Evolutionary conservation across 1,140 invertebrate genomes (phyloP).

Genomic region (Frieseomelitta varia): DNA sequence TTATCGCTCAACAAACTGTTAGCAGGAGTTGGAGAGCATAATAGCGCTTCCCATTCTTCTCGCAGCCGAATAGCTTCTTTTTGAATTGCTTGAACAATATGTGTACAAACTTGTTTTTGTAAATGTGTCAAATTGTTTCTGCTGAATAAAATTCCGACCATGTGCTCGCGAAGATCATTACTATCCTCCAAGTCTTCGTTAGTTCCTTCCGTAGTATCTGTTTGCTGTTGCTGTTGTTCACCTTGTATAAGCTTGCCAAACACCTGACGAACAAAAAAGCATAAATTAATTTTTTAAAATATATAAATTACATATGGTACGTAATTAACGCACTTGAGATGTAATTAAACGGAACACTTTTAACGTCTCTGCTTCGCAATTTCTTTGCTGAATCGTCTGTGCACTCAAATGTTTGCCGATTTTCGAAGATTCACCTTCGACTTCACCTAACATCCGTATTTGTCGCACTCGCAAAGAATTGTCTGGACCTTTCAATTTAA

Average conservation of each 20-base stretch:
- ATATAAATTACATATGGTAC: neutral
- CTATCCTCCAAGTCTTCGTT: slow-evolving; percentile 86
- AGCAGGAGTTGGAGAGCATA: slow-evolving; percentile 78
- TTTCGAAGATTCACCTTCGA: slow-evolving; percentile 83
- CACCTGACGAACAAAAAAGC: slow-evolving; percentile 84
- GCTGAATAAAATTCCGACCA: slow-evolving; percentile 98
- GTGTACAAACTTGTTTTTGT: slow-evolving; percentile 93
- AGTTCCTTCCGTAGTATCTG: slow-evolving; percentile 77
- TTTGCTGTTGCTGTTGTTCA: slow-evolving; percentile 77
- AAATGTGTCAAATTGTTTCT: slow-evolving; percentile 96
- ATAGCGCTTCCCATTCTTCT: slow-evolving; percentile 92
- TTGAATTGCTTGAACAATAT: slow-evolving; percentile 96
- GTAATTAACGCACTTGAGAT: slow-evolving; percentile 86
- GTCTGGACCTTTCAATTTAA: slow-evolving; percentile 96
- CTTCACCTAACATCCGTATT: slow-evolving; percentile 85
- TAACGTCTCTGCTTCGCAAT: slow-evolving; percentile 95
- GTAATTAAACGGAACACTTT: slow-evolving; percentile 97
- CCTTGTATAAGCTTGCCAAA: slow-evolving; percentile 94
- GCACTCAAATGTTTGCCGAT: slow-evolving; percentile 82
- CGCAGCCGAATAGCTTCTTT: slow-evolving; percentile 92
- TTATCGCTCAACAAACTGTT: slow-evolving; percentile 78
- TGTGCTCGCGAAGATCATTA: slow-evolving; percentile 96
- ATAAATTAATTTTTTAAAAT: neutral
- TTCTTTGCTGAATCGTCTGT: slow-evolving; percentile 89
- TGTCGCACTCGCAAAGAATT: slow-evolving; percentile 94